These are phyloP conservation scores for Drosophila baimaii DNA, from an alignment of 1,140 invertebrate genomes.

Conservation along the genomic window DNA sequence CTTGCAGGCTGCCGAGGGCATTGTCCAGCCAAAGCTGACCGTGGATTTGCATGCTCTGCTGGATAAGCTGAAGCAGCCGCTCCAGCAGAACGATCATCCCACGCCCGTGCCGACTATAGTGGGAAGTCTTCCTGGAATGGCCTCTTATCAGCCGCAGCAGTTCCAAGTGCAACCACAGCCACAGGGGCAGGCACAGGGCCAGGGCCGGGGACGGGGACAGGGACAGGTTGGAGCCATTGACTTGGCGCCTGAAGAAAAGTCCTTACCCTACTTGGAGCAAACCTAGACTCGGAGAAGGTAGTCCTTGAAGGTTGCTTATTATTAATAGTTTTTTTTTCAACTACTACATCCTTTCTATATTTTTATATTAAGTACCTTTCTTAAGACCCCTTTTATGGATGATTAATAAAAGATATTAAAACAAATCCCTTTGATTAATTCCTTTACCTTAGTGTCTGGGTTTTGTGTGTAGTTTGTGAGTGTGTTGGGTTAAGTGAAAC, in stretches of 20 bases:
- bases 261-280: background rate
- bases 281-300: no score
- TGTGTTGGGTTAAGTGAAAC: slow-evolving; percentile 6
- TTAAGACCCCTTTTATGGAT: no score
- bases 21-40: slow-evolving; percentile 67
- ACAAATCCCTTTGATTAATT: background rate
- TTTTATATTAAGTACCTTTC: no score
- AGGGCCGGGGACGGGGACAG: background rate
- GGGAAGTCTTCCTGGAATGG: slow-evolving; percentile 17
- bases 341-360: no score
- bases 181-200: background rate
- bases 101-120: slow-evolving; percentile 67
- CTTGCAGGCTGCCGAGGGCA: slow-evolving; percentile 81
- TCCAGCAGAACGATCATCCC: slow-evolving; percentile 65
- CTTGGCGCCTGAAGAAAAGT: background rate
- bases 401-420: background rate
- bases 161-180: background rate
- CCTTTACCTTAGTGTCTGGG: background rate
- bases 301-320: no score
- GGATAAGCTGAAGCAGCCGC: slow-evolving; percentile 74
- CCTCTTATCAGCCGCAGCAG: background rate
- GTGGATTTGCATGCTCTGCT: slow-evolving; percentile 72
- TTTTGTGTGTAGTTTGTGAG: slow-evolving; percentile 1
- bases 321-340: background rate
- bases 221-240: background rate